phyloP scores from a whole-genome alignment of 2,113 vertebrate species.

The Murina feae region DNA sequence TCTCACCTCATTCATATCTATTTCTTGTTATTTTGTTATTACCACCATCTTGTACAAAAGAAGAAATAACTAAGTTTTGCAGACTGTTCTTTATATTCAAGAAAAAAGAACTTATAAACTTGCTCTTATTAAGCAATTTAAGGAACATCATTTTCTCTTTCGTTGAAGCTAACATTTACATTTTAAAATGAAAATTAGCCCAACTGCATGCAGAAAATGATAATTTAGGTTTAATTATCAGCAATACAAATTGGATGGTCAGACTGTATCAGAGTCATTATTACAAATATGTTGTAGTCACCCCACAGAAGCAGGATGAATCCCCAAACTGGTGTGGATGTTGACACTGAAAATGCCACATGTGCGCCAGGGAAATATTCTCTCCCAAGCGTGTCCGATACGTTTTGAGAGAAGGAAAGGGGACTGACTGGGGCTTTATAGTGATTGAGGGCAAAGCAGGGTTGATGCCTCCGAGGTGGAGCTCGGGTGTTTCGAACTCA shows the following conservation, averaged over 20 bases:
- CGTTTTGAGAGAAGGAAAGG: not conserved
- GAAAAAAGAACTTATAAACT: not conserved
- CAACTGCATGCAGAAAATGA: not conserved
- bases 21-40: not conserved
- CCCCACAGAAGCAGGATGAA: not conserved
- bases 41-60: not conserved
- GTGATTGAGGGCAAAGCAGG: not conserved
- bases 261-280: not conserved
- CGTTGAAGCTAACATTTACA: not conserved
- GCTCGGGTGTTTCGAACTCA: not conserved
- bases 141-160: not conserved
- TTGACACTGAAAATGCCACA: not conserved
- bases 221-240: not conserved
- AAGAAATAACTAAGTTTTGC: not conserved
- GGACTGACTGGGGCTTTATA: not conserved
- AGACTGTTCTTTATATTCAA: not conserved
- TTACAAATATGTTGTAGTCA: not conserved
- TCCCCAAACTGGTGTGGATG: not conserved
- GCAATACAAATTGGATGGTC: not conserved
- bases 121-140: not conserved
- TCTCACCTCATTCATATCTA: not conserved
- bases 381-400: not conserved
- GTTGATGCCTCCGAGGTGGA: not conserved
- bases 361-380: not conserved
- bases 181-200: not conserved